Evolutionary conservation across 2,888 invertebrate genomes (phyloP).

Genomic region (Apeira syringaria): DNA sequence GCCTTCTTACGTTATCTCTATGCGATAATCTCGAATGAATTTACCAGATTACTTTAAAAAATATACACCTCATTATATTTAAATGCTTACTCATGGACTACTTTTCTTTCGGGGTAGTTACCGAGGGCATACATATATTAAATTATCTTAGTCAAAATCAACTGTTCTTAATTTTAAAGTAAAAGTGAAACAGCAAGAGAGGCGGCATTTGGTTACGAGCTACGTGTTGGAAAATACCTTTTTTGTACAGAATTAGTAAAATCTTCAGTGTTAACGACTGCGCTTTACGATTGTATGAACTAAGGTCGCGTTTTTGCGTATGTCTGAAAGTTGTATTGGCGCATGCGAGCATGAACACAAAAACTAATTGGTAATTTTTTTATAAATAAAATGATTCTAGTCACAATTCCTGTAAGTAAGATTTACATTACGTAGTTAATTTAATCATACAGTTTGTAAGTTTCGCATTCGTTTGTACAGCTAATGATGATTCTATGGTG

Average conservation of each 20-base stretch:
- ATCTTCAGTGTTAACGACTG: constrained; percentile 34
- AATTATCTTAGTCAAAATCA: background rate
- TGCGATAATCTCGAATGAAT: too few species aligned
- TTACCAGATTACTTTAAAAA: too few species aligned
- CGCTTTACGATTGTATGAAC: constrained; percentile 35
- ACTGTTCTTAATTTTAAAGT: background rate
- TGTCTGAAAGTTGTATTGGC: constrained; percentile 16
- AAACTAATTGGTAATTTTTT: constrained; percentile 15
- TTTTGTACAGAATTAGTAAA: constrained; percentile 41
- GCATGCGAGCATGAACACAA: constrained; percentile 16
- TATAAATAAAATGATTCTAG: constrained; percentile 16
- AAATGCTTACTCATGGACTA: too few species aligned
- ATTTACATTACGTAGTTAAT: constrained; percentile 26
- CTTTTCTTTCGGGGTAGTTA: too few species aligned
- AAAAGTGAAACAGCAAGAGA: constrained; percentile 4
- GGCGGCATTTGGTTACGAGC: constrained; percentile 13
- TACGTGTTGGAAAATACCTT: constrained; percentile 26
- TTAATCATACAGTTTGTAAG: constrained; percentile 22
- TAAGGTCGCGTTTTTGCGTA: constrained; percentile 30
- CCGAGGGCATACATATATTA: too few species aligned
- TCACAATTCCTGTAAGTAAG: constrained; percentile 17
- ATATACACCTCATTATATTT: too few species aligned
- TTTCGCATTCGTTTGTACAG: constrained; percentile 57
- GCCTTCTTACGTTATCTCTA: too few species aligned
- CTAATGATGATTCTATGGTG: constrained; percentile 58